Base-by-base conservation (phyloP, 2,797 vertebrate genomes). In the Poeciliopsis gracilis region DNA sequence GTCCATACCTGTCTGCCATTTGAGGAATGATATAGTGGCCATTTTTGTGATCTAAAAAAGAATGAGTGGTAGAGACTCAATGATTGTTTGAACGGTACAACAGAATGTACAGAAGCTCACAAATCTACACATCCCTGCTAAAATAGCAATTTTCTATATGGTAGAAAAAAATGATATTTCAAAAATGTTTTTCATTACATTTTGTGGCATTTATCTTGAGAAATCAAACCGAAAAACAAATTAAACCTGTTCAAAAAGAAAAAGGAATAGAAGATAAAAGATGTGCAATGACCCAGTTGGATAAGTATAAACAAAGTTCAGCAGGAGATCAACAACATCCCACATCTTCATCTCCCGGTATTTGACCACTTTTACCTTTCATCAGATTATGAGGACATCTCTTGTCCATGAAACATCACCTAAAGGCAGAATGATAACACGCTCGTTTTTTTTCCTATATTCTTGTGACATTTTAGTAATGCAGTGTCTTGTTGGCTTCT, bases 1-100 rank as follows among this genome's bases (percentile, higher is more conserved):
- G 51, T 78, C 77, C 87, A 73, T 94, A 99, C 98, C 98, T 99
- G 96, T 99, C 98, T 25, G 98, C 98, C 98, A 99, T 99, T 90
- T 99, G 98, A 15, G 98, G 98, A 93, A 99, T 99, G 94, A 99
- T 99, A 92, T 99, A 99, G 96, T 99, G 98, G 67, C 98, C 98
- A n/a, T 99, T 99, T 96, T 99, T 99, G 95, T 99, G 98, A 96
- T 99, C 98, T 99, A 55, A 73, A n/a, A 71, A 47, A 59, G 33
- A 53, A 55, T 2, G 45, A 77, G 30, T 59, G 7, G 66, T 69
- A 5, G 75, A 2, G 8, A 51, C 12, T 77, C 63, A n/a, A 81
- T 30, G n/a, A 76, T 2, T 43, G 20, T 13, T 59, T 53, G 25
- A 74, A 72, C 73, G 30, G 25, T 11, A 55, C 3, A 55, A 57